Evolutionary conservation across 2,888 invertebrate species (phyloP), one percentile per base, ranked within the genome.

Genomic region (Scotopteryx bipunctaria): DNA sequence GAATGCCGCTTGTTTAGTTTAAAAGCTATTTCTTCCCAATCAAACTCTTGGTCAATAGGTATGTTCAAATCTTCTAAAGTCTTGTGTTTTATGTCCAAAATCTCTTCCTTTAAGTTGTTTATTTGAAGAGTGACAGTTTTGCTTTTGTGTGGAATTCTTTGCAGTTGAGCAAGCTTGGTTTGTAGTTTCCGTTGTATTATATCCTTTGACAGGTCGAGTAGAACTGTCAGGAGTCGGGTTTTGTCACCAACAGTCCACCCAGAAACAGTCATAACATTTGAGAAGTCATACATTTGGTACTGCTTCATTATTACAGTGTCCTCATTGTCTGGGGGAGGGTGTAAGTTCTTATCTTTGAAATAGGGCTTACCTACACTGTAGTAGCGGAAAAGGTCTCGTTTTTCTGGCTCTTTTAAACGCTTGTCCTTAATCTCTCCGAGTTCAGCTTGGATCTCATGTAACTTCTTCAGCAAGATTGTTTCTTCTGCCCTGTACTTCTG

Each of bases 171-270:
- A 21, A 86, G 75, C 68, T 76, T 56, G 0, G 67, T 57, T 5
- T 64, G 66, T 2, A 77, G 55, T 52, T 75, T 65, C 3, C 70
- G 66, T 48, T 64, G 70, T 53, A 43, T 70, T 9, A 76, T 61
- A 25, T 71, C 62, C 62, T 71, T 60, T 2, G 83, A 78, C 69
- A 78, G 56, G 70, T 86, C 79, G 9, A 85, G 82, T 33, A 94
- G 78, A 2, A 91, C 84, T 31, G 76, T 71, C 0, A 91, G 71
- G 3, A 94, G 80, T 1, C 78, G 78, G 29, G 81, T 83, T 66
- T 93, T 94, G 55, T 94, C 94, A 21, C 78, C 80, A 0, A 87
- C 67, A 0, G 93, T 92, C 93, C 93, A 93, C 0, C 89, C 83
- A 0, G 86, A 82, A 1, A 88, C 81, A 0, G 83, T 76, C 4